Evolutionary conservation across 2,888 invertebrate species (phyloP).

Genomic region (Holacanthella duospinosa): DNA sequence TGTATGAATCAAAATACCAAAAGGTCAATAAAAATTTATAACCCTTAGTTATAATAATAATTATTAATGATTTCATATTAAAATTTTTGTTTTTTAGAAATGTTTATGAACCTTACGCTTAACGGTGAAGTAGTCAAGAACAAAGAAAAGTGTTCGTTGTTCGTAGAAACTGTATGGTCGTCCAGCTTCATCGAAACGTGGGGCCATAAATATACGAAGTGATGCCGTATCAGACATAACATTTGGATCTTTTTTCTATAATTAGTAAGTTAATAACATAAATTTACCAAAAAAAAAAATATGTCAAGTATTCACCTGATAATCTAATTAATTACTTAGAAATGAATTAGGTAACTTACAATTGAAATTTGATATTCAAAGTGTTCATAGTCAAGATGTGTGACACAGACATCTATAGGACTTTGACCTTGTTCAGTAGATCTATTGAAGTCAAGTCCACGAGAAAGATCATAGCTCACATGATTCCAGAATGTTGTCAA

Average conservation of each 20-base stretch:
- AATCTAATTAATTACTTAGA: no score
- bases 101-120: no score
- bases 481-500: slow-evolving; percentile 68
- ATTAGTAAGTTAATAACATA: not conserved
- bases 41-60: no score
- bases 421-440: slow-evolving; percentile 15
- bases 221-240: slow-evolving; percentile 46
- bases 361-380: slow-evolving; percentile 38
- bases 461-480: slow-evolving; percentile 61
- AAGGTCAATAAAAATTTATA: no score
- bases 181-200: slow-evolving; percentile 54
- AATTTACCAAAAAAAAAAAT: not conserved
- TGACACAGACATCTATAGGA: slow-evolving; percentile 26
- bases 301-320: not conserved
- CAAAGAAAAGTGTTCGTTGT: slow-evolving; percentile 44
- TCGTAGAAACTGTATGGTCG: slow-evolving; percentile 52
- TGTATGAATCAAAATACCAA: not conserved
- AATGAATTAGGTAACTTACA: slow-evolving; percentile 11
- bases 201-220: slow-evolving; percentile 58
- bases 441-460: slow-evolving; percentile 62
- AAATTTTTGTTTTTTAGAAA: no score
- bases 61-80: no score
- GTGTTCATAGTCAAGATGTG: slow-evolving; percentile 39
- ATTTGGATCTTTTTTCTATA: not conserved
- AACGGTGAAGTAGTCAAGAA: slow-evolving; percentile 7